Conservation (phyloP, 2,888 invertebrate genomes). For the Cryptus armator region DNA sequence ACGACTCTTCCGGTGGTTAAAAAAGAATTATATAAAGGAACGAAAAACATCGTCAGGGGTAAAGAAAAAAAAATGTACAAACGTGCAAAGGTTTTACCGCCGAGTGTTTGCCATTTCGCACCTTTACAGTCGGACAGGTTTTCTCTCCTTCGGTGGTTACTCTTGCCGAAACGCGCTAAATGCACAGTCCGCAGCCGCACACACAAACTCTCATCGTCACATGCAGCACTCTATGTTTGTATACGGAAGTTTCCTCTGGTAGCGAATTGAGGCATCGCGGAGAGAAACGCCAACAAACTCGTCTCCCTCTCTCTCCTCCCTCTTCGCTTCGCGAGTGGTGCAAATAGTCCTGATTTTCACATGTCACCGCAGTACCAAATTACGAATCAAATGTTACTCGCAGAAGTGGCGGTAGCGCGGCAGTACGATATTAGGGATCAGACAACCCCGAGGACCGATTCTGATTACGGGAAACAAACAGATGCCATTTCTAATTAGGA, state of each 20-base stretch:
- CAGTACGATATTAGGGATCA: conserved; percentile 37
- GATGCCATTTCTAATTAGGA: conserved; percentile 27
- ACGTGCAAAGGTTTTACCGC: conserved; percentile 23
- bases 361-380: conserved; percentile 56
- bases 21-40: conserved; percentile 23
- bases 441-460: conserved; percentile 34
- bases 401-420: background rate
- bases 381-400: conserved; percentile 58
- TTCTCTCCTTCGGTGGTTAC: conserved; percentile 40
- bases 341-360: conserved; percentile 66
- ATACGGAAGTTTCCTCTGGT: conserved; percentile 60
- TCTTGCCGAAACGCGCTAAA: conserved; percentile 57
- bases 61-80: background rate
- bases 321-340: conserved; percentile 40
- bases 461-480: conserved; percentile 43
- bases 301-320: conserved; percentile 2
- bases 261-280: conserved; percentile 58
- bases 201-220: conserved; percentile 19
- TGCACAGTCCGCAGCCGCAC: conserved; percentile 44
- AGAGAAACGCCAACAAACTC: conserved; percentile 44
- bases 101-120: conserved; percentile 37
- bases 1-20: background rate
- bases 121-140: conserved; percentile 41
- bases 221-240: conserved; percentile 44
- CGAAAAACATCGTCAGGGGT: background rate